Evolutionary conservation across 2,113 vertebrate genomes (phyloP), one percentile per base, ranked within the genome.

Genomic region (Axis porcinus): DNA sequence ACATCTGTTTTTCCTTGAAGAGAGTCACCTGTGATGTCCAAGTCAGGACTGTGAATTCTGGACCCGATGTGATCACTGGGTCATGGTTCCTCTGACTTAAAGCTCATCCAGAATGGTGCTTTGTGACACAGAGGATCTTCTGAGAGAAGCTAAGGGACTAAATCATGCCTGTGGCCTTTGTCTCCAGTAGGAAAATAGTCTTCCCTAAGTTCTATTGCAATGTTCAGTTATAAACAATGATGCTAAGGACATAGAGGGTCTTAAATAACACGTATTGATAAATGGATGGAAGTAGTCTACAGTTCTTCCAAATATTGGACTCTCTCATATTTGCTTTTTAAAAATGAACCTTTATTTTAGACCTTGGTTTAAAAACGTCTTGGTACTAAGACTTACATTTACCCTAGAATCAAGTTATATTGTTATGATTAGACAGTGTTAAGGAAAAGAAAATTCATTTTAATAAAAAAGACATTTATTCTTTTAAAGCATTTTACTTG

Each of bases 341-440:
- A 93, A 97, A 95, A 55, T 92, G 54, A 88, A 62, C 78, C 45
- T 85, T 97, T 93, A 74, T 94, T 97, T 74, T 86, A 40, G 28
- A 62, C 28, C n/a, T 57, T 57, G 21, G 6, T 94, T 97, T 94
- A 10, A 78, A 97, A 94, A 91, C 13, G 36, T 60, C 43, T 93
- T 5, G 1, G 7, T 50, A 55, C 81, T 78, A 91, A 94, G 79
- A 79, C 64, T 96, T 86, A 27, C 5, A 21, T 54, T 54, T 83
- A 83, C 50, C 33, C 33, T 83, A 83, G 79, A 54, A 83, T 54
- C 33, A n/a, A 36, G 19, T 83, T 36, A 54, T n/a, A 54, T 54
- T 83, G 50, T 83, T 83, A 54, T 25, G 12, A 82, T 36, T 33
- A 54, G 47, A 33, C 47, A 33, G 6, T 82, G 33, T 54, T 82